phyloP scores from a whole-genome alignment of 2,113 vertebrate genomes.

The Zonotrichia leucophrys region DNA sequence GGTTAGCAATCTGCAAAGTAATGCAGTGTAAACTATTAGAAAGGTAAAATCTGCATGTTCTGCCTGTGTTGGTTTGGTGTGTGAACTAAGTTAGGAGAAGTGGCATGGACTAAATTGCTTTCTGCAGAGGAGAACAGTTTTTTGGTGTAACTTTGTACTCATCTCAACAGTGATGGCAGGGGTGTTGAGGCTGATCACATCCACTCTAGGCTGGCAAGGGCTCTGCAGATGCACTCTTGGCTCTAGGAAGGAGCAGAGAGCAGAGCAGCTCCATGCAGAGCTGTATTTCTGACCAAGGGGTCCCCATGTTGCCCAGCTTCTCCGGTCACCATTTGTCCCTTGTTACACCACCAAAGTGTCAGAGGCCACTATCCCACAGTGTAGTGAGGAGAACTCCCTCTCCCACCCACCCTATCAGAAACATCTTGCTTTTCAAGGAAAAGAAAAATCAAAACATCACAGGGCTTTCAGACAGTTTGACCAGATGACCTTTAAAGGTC shows the following conservation, averaged over 20 bases:
- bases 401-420: neutral
- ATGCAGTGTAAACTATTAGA: neutral
- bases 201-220: neutral
- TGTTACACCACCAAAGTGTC: neutral
- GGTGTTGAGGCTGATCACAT: neutral
- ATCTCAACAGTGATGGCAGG: neutral
- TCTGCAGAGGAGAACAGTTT: neutral
- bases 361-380: neutral
- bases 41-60: neutral
- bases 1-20: neutral
- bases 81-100: neutral
- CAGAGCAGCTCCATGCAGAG: rapidly evolving
- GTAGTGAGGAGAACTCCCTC: neutral
- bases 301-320: neutral
- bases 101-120: neutral
- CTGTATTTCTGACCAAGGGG: neutral
- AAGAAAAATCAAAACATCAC: neutral
- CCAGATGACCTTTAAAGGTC: neutral
- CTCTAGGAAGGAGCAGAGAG: neutral
- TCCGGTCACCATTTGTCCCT: neutral
- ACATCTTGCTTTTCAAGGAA: neutral
- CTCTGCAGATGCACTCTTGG: neutral
- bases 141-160: neutral
- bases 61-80: neutral
- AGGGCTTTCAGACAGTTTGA: neutral